phyloP scores from a whole-genome alignment of 2,888 invertebrate species.

The Petrophora chlorosata region DNA sequence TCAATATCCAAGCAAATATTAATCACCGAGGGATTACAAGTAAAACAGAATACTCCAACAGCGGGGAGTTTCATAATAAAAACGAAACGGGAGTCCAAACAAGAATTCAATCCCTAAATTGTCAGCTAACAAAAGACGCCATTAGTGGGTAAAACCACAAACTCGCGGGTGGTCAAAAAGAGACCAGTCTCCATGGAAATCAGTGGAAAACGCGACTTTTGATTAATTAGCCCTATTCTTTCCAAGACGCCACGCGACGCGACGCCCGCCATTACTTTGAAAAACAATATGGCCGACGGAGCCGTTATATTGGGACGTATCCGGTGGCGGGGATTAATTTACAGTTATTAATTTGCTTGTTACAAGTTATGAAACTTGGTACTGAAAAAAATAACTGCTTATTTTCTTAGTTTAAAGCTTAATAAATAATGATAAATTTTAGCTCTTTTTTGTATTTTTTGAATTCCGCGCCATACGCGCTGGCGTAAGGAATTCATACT shows the following conservation, averaged over 20 bases:
- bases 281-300: constrained; percentile 70
- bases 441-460: too few relatives aligned
- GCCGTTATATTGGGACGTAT: constrained; percentile 66
- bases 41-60: constrained; percentile 36
- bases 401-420: too few relatives aligned
- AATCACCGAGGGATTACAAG: constrained; percentile 64
- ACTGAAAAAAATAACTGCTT: constrained; percentile 5
- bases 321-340: constrained; percentile 58
- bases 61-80: constrained; percentile 56
- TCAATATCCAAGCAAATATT: constrained; percentile 59
- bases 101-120: constrained; percentile 69
- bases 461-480: too few relatives aligned
- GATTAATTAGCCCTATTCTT: constrained; percentile 83
- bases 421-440: too few relatives aligned
- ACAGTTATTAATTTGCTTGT: constrained; percentile 35
- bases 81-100: constrained; percentile 59
- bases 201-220: constrained; percentile 69
- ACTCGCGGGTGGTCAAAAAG: constrained; percentile 64
- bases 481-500: too few relatives aligned
- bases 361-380: constrained; percentile 28
- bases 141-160: constrained; percentile 66
- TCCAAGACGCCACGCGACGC: constrained; percentile 61
- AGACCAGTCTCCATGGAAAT: constrained; percentile 78
- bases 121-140: constrained; percentile 70
- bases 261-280: constrained; percentile 63